Evolutionary conservation across 2,113 vertebrate genomes (phyloP), one percentile per base, ranked within the genome.

Genomic region (Microtus oregoni): DNA sequence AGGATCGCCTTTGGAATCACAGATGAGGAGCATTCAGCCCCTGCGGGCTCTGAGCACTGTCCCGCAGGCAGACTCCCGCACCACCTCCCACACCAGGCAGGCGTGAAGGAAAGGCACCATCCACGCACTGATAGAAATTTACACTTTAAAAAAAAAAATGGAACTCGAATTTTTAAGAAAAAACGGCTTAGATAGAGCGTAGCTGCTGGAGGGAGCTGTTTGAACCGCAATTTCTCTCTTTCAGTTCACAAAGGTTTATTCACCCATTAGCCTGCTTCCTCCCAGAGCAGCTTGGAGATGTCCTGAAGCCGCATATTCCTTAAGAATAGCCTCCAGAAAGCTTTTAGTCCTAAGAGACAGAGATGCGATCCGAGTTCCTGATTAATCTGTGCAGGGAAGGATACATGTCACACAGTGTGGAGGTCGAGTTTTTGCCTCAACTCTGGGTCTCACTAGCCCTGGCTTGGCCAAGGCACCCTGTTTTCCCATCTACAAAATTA

Each of bases 271-370:
- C 61, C 13, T 35, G 92, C 94, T 96, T 58, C 19, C 58, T 58
- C 58, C 83, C 93, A 63, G 67, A 44, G 79, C 96, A 92, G 73
- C 89, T 41, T 26, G 52, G 0, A 61, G 85, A 91, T 96, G 79
- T 65, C 30, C 0, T 61, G 41, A 50, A 52, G 86, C 47, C 9
- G 17, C 65, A 70, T 44, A 63, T 82, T 76, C 58, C n/a, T 2
- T 52, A 47, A 65, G 22, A 68, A 26, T 41, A 20, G 81, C 26
- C 28, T 92, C 52, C 86, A 78, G 89, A 83, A 95, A 96, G 32
- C 28, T 55, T 86, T 86, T 1, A 0, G 55, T 89, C 61, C 19
- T 70, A 67, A 70, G 44, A 65, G 20, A 22, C 52, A 38, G 22
- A 19, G 41, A 35, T 63, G 9, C 76, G 30, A 63, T 81, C 77